phyloP scores from a whole-genome alignment of 2,888 invertebrate species.

The Harmothoe impar region DNA sequence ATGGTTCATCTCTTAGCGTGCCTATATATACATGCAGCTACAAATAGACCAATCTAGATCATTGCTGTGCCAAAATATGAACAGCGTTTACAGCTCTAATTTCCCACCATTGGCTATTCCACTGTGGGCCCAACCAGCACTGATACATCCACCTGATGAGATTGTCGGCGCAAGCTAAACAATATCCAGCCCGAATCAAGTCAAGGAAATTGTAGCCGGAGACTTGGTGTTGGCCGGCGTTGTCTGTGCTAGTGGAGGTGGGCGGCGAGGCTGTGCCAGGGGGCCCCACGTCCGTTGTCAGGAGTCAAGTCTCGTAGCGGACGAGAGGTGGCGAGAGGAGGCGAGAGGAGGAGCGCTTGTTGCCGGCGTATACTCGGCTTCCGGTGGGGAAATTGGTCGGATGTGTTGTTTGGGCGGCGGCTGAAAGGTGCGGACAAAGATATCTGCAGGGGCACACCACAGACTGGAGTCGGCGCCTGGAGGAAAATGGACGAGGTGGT shows the following conservation, averaged over 20 bases:
- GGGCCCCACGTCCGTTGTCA: neutral
- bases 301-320: slow-evolving; percentile 41
- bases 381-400: slow-evolving; percentile 49
- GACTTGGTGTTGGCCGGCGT: neutral
- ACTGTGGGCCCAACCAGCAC: neutral
- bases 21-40: too few species aligned
- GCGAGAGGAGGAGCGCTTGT: slow-evolving; percentile 32
- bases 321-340: neutral
- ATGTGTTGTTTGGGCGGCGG: slow-evolving; percentile 35
- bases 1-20: too few species aligned
- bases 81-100: too few species aligned
- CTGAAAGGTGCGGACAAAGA: slow-evolving; percentile 31
- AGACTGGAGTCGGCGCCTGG: neutral
- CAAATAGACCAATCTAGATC: too few species aligned
- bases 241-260: neutral
- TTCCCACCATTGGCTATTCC: too few species aligned
- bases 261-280: neutral
- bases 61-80: too few species aligned
- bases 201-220: slow-evolving; percentile 31
- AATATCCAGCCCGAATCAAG: slow-evolving; percentile 5
- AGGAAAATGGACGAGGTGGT: neutral
- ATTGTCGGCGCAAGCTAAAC: neutral
- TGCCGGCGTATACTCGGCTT: slow-evolving; percentile 25
- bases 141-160: slow-evolving; percentile 22
- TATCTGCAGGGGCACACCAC: neutral